Evolutionary conservation across 2,113 vertebrate genomes (phyloP), one percentile per base, ranked within the genome.

Genomic region (Plotosus lineatus): DNA sequence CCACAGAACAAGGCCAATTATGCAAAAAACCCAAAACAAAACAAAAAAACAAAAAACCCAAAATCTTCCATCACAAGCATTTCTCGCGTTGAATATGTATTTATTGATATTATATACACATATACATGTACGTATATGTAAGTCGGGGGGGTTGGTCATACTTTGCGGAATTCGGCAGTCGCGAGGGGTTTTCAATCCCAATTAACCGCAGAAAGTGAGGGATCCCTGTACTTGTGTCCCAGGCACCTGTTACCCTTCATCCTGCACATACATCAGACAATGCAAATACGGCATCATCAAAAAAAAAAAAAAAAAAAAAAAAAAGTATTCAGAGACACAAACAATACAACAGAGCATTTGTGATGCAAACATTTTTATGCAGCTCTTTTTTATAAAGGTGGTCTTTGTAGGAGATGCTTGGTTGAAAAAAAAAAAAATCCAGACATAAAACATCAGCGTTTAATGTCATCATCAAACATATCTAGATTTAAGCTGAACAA

Each of bases 381-480:
- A 78, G 12, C 10, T 4, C 48, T 26, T 7, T 38, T 6, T 51
- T 14, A 44, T 26, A 53, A 60, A 72, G 51, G 1, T n/a, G 14
- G 6, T 51, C 31, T 26, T 36, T 42, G 17, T 33, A 21, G 1
- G 69, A 33, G 26, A 44, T 36, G 23, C 53, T 46, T 51, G 21
- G 50, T 14, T 48, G 17, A 36, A 46, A 21, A 72, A 61, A 19
- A 26, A 56, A 48, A 69, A 26, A 5, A 21, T 42, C 19, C 2
- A 73, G 46, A 48, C 44, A 61, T 71, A 60, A 76, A 14, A 68
- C 58, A 78, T 63, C 38, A 60, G 21, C 46, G 36, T 15, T 26
- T 19, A 74, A 12, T 15, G 80, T 28, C 46, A 36, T 48, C 26
- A 31, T 33, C 44, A 72, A 72, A 51, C 28, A 33, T 40, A n/a